Conservation (phyloP, 2,797 vertebrate species). For the Zonotrichia albicollis region DNA sequence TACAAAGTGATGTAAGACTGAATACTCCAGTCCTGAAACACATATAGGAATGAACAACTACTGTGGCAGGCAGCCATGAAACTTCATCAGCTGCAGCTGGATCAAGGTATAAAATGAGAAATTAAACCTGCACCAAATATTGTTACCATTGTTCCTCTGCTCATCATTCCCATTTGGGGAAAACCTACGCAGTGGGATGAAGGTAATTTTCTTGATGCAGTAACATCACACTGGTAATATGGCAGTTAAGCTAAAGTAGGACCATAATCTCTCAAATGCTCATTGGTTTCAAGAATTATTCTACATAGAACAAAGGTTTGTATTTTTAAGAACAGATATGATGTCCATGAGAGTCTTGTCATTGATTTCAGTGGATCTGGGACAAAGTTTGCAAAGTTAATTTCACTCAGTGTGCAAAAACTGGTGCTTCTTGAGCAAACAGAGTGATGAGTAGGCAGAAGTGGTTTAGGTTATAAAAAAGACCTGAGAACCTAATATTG, state of each 20-base stretch:
- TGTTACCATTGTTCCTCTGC: not conserved
- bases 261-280: not conserved
- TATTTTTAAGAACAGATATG: not conserved
- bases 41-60: not conserved
- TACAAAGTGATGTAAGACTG: not conserved
- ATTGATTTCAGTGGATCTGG: not conserved
- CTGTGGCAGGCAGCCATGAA: not conserved
- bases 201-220: not conserved
- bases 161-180: not conserved
- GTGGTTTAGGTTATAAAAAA: constrained; percentile 63
- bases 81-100: not conserved
- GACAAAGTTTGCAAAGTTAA: not conserved
- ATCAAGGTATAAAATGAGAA: constrained; percentile 4
- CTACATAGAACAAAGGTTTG: not conserved
- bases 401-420: constrained; percentile 1
- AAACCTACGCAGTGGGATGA: not conserved
- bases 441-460: constrained; percentile 12
- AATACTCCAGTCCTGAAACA: not conserved
- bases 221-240: not conserved
- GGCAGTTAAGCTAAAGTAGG: not conserved
- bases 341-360: not conserved
- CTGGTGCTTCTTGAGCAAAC: constrained; percentile 19
- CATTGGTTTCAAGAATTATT: not conserved
- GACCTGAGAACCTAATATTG: constrained; percentile 61
- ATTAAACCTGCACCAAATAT: not conserved